Evolutionary conservation across 2,888 invertebrate species (phyloP).

Genomic region (Brachypalpus laphriformis): DNA sequence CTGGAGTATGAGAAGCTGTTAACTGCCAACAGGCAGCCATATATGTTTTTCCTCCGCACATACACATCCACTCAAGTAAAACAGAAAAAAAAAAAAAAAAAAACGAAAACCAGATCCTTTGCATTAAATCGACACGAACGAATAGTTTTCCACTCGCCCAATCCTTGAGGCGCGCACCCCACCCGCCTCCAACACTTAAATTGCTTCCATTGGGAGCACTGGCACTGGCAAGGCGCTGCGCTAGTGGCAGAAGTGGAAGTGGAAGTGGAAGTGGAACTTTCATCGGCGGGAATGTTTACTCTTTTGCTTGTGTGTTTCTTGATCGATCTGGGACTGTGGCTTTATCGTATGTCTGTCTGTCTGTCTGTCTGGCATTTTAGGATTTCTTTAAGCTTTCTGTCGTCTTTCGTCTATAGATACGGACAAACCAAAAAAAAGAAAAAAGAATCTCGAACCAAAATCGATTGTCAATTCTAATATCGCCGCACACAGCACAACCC

Average conservation of each 20-base stretch:
- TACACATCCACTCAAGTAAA: conserved; percentile 1
- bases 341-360: conserved; percentile 51
- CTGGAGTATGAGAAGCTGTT: conserved; percentile 28
- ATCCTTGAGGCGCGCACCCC: conserved; percentile 6
- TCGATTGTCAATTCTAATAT: conserved; percentile 70
- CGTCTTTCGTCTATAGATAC: conserved; percentile 17
- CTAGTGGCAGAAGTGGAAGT: background rate
- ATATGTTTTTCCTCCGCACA: conserved; percentile 48
- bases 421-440: background rate
- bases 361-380: conserved; percentile 38
- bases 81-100: background rate
- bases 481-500: conserved; percentile 43
- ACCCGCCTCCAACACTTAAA: conserved; percentile 51
- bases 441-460: conserved; percentile 46
- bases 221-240: background rate
- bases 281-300: conserved; percentile 47
- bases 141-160: conserved; percentile 56
- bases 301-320: conserved; percentile 46
- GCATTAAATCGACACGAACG: conserved; percentile 72
- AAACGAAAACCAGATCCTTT: conserved; percentile 37
- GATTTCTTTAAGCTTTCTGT: conserved; percentile 63
- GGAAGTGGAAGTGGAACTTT: conserved; percentile 5
- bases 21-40: conserved; percentile 67
- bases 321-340: conserved; percentile 63
- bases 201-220: conserved; percentile 50